These are phyloP conservation scores for Cheilinus undulatus DNA, from an alignment of 2,113 vertebrate genomes.

Conservation along the genomic window DNA sequence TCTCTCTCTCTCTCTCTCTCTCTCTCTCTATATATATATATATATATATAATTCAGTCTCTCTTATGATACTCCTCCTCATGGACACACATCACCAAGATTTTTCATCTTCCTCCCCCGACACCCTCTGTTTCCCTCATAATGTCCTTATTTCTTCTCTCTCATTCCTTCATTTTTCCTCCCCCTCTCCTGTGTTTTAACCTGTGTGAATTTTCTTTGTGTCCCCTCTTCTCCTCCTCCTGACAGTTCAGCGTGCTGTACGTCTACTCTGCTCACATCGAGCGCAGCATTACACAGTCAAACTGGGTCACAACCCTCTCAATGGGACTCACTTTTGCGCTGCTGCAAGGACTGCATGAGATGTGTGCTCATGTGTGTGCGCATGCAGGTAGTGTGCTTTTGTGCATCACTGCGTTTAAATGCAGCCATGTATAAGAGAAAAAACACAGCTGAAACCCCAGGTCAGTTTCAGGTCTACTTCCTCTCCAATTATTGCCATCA, in stretches of 20 bases:
- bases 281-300: constrained; percentile 66
- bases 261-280: constrained; percentile 42
- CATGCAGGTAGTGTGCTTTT: constrained; percentile 19
- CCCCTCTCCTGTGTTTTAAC: constrained; percentile 1
- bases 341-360: constrained; percentile 43
- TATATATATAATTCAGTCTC: constrained; percentile 36
- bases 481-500: constrained; percentile 49
- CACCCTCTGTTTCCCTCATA: not conserved
- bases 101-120: constrained; percentile 8
- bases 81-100: constrained; percentile 11
- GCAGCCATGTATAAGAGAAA: constrained; percentile 17
- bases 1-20: too few species aligned
- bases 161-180: not conserved
- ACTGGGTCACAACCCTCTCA: constrained; percentile 75
- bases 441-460: constrained; percentile 36
- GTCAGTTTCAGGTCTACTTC: constrained; percentile 49
- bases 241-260: constrained; percentile 40
- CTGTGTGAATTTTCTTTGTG: not conserved
- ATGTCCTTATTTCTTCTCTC: not conserved
- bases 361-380: constrained; percentile 26
- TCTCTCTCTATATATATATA: too few species aligned
- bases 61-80: constrained; percentile 47
- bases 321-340: constrained; percentile 44
- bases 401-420: constrained; percentile 13
- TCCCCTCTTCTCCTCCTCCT: constrained; percentile 15